Evolutionary conservation across 2,888 invertebrate species (phyloP), one percentile per base, ranked within the genome.

Genomic region (Xanthia togata): DNA sequence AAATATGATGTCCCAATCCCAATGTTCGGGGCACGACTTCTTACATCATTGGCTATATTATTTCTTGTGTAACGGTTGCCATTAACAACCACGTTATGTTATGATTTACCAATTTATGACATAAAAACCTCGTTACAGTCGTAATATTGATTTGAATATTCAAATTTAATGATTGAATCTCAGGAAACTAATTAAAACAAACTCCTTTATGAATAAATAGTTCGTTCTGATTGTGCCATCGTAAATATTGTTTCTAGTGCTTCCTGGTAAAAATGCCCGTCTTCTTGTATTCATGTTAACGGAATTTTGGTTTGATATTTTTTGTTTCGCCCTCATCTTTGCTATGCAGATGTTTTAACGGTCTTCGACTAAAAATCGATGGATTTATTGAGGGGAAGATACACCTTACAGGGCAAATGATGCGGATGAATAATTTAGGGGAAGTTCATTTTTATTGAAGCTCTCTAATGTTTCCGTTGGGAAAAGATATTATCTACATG

Each of bases 291-390:
- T 8, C 23, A 35, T 47, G 31, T 20, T 75, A 74, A 65, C 59
- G 59, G 44, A 71, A 68, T 71, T 55, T 41, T 79, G n/a, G 38
- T 57, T 35, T 20, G 26, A 5, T n/a, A 0, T 62, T 70, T 60
- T 68, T 71, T 70, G 38, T 14, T 64, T 76, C 55, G 57, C 75
- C 74, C 76, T 67, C 76, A n/a, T 75, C 57, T 78, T 79, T 74
- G 17, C 77, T 76, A 83, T 81, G 89, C 89, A 89, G 88, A 88
- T 88, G 89, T 88, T 87, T 78, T 74, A 88, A 88, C 88, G 83
- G 82, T 76, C 79, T 73, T 26, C 67, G 55, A 77, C 50, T 64
- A 79, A 78, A 71, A 77, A 68, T 78, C 20, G 79, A 73, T 82
- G 73, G 77, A 78, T 82, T 77, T 69, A 71, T 79, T 62, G 73